A percentile compares a stretch with the other conserved stretches of the same genome.
These are phyloP conservation scores for Nysson spinosus DNA, from an alignment of 2,888 invertebrate species.

Conservation along the genomic window DNA sequence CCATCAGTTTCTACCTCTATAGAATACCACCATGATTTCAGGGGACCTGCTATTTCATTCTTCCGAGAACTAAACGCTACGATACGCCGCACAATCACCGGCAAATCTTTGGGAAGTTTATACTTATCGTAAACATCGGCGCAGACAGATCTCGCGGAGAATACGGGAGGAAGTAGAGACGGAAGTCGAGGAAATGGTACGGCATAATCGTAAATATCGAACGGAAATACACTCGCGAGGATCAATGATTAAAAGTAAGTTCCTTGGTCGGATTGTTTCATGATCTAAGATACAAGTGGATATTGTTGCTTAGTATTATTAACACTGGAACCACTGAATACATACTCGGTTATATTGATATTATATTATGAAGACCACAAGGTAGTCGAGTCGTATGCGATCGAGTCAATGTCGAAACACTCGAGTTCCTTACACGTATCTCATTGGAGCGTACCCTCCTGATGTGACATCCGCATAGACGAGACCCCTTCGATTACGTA, in stretches of 20 bases:
- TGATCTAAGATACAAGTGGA: too few relatives aligned
- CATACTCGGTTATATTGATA: too few relatives aligned
- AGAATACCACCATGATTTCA: too few relatives aligned
- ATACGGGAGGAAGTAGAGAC: neutral
- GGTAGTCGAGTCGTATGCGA: constrained; percentile 8
- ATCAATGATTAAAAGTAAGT: neutral
- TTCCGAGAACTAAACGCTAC: constrained; percentile 18
- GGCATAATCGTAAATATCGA: constrained; percentile 25
- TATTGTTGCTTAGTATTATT: too few relatives aligned
- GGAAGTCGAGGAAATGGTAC: constrained; percentile 1
- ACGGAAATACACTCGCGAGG: neutral
- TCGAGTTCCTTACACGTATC: constrained; percentile 2
- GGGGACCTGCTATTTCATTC: constrained; percentile 9
- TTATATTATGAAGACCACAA: neutral
- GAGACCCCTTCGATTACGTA: constrained; percentile 68
- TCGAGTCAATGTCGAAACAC: constrained; percentile 2
- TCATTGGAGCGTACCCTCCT: constrained; percentile 26
- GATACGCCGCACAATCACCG: constrained; percentile 9
- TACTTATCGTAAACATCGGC: constrained; percentile 55
- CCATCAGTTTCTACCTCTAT: constrained; percentile 27
- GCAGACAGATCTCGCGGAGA: constrained; percentile 24
- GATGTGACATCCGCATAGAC: constrained; percentile 37
- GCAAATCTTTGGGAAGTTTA: constrained; percentile 38
- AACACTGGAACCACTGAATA: too few relatives aligned
- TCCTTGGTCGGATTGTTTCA: too few relatives aligned